Evolutionary conservation across 2,888 invertebrate genomes (phyloP).

Genomic region (Ephialtes manifestator): DNA sequence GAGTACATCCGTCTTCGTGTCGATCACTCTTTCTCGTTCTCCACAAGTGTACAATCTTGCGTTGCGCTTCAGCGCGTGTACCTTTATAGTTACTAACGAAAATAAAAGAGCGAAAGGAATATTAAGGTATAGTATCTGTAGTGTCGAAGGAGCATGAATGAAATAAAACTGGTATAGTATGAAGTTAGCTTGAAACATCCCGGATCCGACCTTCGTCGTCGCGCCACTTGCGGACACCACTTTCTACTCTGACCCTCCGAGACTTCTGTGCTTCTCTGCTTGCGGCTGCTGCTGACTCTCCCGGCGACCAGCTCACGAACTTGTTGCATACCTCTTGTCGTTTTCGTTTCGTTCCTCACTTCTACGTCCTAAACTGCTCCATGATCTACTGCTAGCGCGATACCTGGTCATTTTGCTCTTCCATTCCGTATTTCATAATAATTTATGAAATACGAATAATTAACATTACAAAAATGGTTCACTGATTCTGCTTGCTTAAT

Average conservation of each 20-base stretch:
- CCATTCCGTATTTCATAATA: neutral
- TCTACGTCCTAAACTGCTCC: neutral
- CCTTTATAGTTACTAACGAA: conserved; percentile 27
- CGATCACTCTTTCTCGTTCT: conserved; percentile 47
- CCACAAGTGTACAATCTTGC: conserved; percentile 13
- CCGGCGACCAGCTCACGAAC: conserved; percentile 65
- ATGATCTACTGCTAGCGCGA: neutral
- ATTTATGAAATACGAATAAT: neutral
- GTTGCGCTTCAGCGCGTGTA: conserved; percentile 13
- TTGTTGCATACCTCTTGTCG: conserved; percentile 77
- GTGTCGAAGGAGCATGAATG: conserved; percentile 78
- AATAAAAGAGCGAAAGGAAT: conserved; percentile 51
- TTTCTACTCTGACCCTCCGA: conserved; percentile 85
- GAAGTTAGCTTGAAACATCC: conserved; percentile 76
- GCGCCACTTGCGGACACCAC: conserved; percentile 81
- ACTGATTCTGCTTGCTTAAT: no score
- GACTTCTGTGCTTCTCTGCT: conserved; percentile 48
- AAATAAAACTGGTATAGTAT: conserved; percentile 80
- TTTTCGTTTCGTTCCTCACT: conserved; percentile 81
- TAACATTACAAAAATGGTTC: neutral
- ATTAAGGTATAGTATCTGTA: conserved; percentile 26
- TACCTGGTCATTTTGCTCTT: neutral
- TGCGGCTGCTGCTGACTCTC: conserved; percentile 70
- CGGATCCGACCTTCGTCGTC: conserved; percentile 85
- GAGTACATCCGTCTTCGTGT: conserved; percentile 48